phyloP scores from a whole-genome alignment of 2,888 invertebrate genomes.

The Neoaliturus tenellus region DNA sequence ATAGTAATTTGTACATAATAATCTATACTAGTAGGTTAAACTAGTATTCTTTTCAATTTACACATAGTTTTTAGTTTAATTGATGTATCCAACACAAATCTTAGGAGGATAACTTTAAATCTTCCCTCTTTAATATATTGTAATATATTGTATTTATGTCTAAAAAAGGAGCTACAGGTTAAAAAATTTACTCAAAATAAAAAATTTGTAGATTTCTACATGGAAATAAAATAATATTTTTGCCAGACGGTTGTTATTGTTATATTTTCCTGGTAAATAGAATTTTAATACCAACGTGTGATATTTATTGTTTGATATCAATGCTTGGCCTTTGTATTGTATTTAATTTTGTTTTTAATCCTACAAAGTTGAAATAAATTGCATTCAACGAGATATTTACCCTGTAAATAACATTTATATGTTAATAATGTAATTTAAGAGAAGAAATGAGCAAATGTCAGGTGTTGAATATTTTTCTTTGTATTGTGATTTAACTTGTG shows the following conservation, averaged over 20 bases:
- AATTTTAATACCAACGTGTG: background rate
- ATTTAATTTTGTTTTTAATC: background rate
- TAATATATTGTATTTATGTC: conserved; percentile 16
- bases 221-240: conserved; percentile 16
- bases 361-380: background rate
- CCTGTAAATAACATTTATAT: conserved; percentile 31
- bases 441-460: background rate
- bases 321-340: conserved; percentile 3
- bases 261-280: background rate
- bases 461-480: conserved; percentile 18
- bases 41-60: conserved; percentile 1
- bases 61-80: background rate
- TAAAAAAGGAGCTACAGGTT: conserved; percentile 4
- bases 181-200: background rate
- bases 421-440: conserved; percentile 33
- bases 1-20: background rate
- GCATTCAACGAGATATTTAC: background rate
- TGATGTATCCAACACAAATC: background rate
- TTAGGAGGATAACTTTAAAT: background rate
- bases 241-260: conserved; percentile 8
- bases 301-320: conserved; percentile 3
- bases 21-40: background rate
- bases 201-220: conserved; percentile 5
- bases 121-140: background rate
- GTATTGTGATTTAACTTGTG: conserved; percentile 26